phyloP scores from a whole-genome alignment of 2,888 invertebrate genomes.

The Scaptomyza flava region DNA sequence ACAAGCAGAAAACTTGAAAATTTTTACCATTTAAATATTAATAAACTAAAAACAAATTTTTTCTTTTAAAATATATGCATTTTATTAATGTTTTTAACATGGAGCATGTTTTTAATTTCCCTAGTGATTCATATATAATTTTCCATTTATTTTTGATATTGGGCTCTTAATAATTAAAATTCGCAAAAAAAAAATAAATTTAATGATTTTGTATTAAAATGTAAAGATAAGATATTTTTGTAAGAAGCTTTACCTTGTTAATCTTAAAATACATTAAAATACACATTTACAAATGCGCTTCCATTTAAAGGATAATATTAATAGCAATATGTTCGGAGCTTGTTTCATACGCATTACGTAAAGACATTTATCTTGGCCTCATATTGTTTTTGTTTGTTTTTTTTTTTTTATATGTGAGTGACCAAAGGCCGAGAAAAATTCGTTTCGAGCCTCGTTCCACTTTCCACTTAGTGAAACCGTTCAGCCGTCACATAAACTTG shows the following conservation, averaged over 20 bases:
- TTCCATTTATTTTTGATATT: too few species aligned
- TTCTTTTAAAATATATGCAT: too few species aligned
- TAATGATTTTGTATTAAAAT: too few species aligned
- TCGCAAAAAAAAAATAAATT: too few species aligned
- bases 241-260: background rate
- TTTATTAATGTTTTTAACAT: too few species aligned
- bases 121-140: too few species aligned
- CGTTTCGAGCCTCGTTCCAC: background rate
- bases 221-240: too few species aligned
- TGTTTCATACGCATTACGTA: constrained; percentile 11
- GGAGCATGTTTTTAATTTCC: too few species aligned
- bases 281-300: background rate
- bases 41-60: background rate
- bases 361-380: constrained; percentile 14
- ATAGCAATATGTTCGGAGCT: background rate
- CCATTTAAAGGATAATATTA: constrained; percentile 9
- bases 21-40: background rate
- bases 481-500: constrained; percentile 62
- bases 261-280: background rate
- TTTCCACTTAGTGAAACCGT: constrained; percentile 10
- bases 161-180: too few species aligned
- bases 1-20: background rate
- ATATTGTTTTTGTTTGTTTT: background rate
- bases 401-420: background rate
- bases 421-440: constrained; percentile 8